Evolutionary conservation across 1,140 invertebrate species (phyloP), one percentile per base, ranked within the genome.

Genomic region (Nephila pilipes): DNA sequence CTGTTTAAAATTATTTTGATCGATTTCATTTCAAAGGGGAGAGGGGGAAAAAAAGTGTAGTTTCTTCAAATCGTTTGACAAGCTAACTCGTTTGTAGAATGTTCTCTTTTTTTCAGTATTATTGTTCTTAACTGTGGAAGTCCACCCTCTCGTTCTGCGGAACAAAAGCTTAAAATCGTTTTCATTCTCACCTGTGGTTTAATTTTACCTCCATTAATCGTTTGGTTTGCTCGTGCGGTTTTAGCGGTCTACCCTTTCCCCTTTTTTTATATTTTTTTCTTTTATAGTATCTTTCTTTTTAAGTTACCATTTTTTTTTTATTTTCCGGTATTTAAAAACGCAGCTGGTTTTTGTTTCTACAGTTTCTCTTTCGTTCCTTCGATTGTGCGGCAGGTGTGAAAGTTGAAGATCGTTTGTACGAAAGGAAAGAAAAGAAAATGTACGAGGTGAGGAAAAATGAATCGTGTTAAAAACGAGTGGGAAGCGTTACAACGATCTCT

Each of bases 171-270:
- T 54, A 14, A 54, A 81, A 55, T n/a, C 8, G 22, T 22, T 85
- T 85, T 58, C 29, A 60, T 85, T 85, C 83, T 85, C 83, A 85
- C 83, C 83, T 85, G 83, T 85, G 83, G 57, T 85, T 54, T 36
- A 85, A 29, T 38, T 85, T 57, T 16, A 55, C 38, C 18, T 25
- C 81, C 57, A 85, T 58, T 81, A 81, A 81, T 16, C 16, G 32
- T 75, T 75, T 75, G 58, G 58, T 10, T 25, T 65, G 32, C 75
- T 25, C 38, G 75, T 80, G 75, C 75, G 75, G 75, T 38, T 80
- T 36, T 25, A 10, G 46, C 22, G 32, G 25, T 81, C 38, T 54
- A 81, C 80, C 80, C 80, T 81, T 81, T 81, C 54, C 54, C n/a
- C 20, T 20, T 0, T 2, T 12, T 81, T 55, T 18, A 20, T 55